phyloP scores from a whole-genome alignment of 2,888 invertebrate species.

The Nezara viridula region DNA sequence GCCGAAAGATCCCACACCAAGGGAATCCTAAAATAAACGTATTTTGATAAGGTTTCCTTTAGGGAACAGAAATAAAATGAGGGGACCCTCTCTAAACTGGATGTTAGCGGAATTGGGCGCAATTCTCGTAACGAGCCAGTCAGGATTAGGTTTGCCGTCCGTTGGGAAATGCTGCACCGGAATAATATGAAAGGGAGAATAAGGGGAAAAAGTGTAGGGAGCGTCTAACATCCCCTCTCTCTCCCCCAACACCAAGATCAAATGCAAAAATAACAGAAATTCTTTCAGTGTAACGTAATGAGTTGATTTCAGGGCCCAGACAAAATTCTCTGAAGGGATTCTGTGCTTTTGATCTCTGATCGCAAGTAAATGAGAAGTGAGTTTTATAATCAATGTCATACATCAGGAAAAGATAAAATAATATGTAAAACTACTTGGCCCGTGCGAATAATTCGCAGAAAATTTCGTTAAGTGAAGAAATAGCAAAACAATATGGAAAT shows the following conservation, averaged over 20 bases:
- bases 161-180: neutral
- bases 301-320: neutral
- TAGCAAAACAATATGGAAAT: too few species aligned
- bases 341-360: neutral
- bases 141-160: constrained; percentile 47
- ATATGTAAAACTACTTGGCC: too few species aligned
- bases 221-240: neutral
- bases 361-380: neutral
- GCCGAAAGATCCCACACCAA: neutral
- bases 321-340: neutral
- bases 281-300: neutral
- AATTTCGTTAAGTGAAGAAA: too few species aligned
- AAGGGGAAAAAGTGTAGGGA: neutral
- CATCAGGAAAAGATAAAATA: too few species aligned
- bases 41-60: constrained; percentile 24
- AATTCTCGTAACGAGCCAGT: constrained; percentile 37
- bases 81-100: neutral
- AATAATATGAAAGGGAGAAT: constrained; percentile 1
- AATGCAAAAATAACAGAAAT: constrained; percentile 13
- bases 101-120: constrained; percentile 21
- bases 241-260: neutral
- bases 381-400: too few species aligned
- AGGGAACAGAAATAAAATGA: neutral
- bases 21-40: constrained; percentile 15
- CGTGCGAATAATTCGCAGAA: too few species aligned